These are phyloP conservation scores for Isoperla grammatica DNA, from an alignment of 2,888 invertebrate species.

Conservation along the genomic window DNA sequence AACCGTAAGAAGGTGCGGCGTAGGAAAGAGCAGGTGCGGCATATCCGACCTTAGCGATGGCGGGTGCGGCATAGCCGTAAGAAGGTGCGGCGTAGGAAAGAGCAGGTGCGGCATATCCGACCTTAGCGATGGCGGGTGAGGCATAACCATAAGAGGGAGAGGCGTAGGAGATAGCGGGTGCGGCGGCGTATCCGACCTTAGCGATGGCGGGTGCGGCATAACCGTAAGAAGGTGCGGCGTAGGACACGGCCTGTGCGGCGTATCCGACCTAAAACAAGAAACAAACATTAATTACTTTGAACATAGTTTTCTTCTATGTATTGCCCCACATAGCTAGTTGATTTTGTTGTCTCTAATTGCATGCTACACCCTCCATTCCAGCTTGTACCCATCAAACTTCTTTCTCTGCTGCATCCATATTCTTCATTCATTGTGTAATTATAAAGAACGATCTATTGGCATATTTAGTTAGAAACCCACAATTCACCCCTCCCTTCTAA, in stretches of 20 bases:
- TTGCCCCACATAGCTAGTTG: no score
- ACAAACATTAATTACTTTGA: no score
- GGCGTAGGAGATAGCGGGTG: slow-evolving; percentile 17
- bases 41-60: slow-evolving; percentile 1
- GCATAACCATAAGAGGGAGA: slow-evolving; percentile 13
- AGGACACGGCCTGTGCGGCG: no score
- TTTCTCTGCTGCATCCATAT: no score
- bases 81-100: slow-evolving; percentile 12
- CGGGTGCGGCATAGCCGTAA: slow-evolving; percentile 1
- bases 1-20: slow-evolving; percentile 3
- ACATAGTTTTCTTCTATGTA: no score
- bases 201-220: background rate
- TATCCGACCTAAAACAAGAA: slow-evolving; percentile 1
- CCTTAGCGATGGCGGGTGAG: slow-evolving; percentile 15
- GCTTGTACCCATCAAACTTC: no score
- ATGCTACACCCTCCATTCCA: no score
- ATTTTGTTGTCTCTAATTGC: no score
- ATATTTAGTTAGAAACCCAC: no score
- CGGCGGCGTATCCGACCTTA: slow-evolving; percentile 4
- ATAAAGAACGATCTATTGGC: no score
- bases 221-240: slow-evolving; percentile 19
- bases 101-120: slow-evolving; percentile 22
- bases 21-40: slow-evolving; percentile 11
- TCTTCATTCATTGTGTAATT: no score
- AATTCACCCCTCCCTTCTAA: no score